Base-by-base conservation (phyloP, 2,113 vertebrate genomes). In the Nothobranchius kuhntae region DNA sequence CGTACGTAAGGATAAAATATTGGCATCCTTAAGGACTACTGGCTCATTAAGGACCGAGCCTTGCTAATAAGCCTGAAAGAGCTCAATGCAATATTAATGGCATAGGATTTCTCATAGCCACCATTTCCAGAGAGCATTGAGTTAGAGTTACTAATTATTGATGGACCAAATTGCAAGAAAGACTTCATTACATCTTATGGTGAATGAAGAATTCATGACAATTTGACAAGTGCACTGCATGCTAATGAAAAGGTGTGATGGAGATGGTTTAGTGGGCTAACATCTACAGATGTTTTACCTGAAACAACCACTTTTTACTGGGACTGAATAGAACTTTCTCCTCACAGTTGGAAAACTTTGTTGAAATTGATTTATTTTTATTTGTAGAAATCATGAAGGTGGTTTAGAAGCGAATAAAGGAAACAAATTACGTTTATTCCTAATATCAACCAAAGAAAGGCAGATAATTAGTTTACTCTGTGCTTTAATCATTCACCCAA, bases 1-100 rank as follows among this genome's bases (percentile, higher is more conserved):
- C 76, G 68, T 81, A 81, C 62, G 75, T 78, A 50, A 57, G 71
- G 67, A 88, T 88, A 66, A 85, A 91, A 89, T 88, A 89, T 89
- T 91, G 91, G 91, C 88, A 85, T 65, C 85, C 53, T 75, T 75
- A 76, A 86, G 69, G 81, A 76, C 78, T 73, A 73, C 76, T 81
- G 81, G 77, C 84, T 90, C 75, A 87, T 89, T 90, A 90, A 78
- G 70, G 59, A 75, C 72, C 72, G 72, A 54, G 69, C 82, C 73
- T 68, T 54, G 76, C 78, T 90, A 91, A 92, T 89, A 89, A 90
- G 82, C 66, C 63, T 66, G 82, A 78, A 74, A 65, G 78, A 82
- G 67, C 68, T 83, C 61, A 74, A 87, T 91, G 78, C 78, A 90
- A 88, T 91, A 90, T 91, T 92, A 87, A 92, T 90, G 86, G 40